Evolutionary conservation across 2,113 vertebrate species (phyloP).

Genomic region (Paraplagusia blochii): DNA sequence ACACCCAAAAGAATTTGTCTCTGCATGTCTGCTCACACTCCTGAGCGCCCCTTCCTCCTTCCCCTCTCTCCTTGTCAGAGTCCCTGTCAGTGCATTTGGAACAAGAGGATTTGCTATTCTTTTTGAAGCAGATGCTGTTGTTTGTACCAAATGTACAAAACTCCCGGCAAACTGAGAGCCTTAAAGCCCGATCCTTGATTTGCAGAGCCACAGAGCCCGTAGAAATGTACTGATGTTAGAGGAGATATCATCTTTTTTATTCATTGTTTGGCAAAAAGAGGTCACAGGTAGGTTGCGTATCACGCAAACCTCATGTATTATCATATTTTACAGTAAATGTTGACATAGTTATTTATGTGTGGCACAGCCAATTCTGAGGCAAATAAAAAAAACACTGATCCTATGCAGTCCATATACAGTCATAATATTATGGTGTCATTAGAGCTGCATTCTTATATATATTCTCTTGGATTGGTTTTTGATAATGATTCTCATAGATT

Average conservation of each 20-base stretch:
- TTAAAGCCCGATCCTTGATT: constrained; percentile 35
- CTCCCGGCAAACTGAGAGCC: constrained; percentile 44
- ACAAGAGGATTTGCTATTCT: constrained; percentile 57
- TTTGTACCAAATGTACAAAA: constrained; percentile 41
- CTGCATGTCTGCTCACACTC: constrained; percentile 10
- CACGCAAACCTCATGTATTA: neutral
- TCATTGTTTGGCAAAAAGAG: constrained; percentile 5
- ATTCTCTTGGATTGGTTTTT: constrained; percentile 61
- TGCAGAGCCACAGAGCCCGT: constrained; percentile 45
- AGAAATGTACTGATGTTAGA: constrained; percentile 37
- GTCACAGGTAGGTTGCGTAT: constrained; percentile 1
- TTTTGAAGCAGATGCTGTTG: constrained; percentile 55
- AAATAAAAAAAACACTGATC: constrained; percentile 18
- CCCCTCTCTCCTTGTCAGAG: constrained; percentile 11
- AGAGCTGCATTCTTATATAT: constrained; percentile 51
- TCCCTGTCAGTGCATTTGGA: constrained; percentile 48
- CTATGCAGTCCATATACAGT: constrained; percentile 23
- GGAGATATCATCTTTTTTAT: constrained; percentile 26
- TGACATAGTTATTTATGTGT: constrained; percentile 22
- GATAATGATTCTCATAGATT: constrained; percentile 62
- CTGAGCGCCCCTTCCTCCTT: constrained; percentile 18
- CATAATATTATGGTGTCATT: constrained; percentile 50
- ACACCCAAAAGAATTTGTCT: constrained; percentile 19
- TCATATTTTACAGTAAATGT: no score
- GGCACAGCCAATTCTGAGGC: constrained; percentile 15